Evolutionary conservation across 2,888 invertebrate species (phyloP).

Genomic region (Saturnia pavonia): DNA sequence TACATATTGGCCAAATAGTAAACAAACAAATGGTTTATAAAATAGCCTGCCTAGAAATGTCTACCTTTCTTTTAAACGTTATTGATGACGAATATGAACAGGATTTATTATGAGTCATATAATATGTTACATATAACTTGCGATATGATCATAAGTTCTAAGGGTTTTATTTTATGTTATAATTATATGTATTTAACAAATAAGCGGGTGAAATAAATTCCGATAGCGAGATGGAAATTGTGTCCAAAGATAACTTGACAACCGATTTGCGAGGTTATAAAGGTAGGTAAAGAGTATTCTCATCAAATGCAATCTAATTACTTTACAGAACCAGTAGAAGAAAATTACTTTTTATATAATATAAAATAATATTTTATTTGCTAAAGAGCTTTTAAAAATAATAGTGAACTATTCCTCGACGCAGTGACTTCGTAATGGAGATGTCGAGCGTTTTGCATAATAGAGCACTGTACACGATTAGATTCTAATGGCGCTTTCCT

Average conservation of each 20-base stretch:
- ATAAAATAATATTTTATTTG: neutral
- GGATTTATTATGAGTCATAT: too few species aligned
- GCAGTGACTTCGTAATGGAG: constrained; percentile 54
- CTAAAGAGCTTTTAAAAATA: neutral
- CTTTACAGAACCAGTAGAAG: too few species aligned
- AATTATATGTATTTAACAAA: neutral
- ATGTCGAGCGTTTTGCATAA: constrained; percentile 65
- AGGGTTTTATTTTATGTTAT: too few species aligned
- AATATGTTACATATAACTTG: too few species aligned
- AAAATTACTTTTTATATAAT: neutral
- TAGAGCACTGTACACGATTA: constrained; percentile 72
- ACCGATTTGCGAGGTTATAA: neutral
- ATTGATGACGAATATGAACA: too few species aligned
- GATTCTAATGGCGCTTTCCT: constrained; percentile 65
- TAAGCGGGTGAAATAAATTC: neutral
- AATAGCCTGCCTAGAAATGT: too few species aligned
- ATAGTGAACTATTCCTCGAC: neutral
- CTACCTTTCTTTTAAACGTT: too few species aligned
- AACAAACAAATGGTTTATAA: too few species aligned
- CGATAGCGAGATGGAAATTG: neutral
- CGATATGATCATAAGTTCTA: too few species aligned
- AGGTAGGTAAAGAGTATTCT: neutral
- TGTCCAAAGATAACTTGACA: neutral
- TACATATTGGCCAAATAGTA: too few species aligned
- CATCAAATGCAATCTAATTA: neutral